A percentile compares a stretch with the other conserved stretches of the same genome.
phyloP scores from a whole-genome alignment of 2,113 vertebrate species.

The Rhagologus leucostigma region DNA sequence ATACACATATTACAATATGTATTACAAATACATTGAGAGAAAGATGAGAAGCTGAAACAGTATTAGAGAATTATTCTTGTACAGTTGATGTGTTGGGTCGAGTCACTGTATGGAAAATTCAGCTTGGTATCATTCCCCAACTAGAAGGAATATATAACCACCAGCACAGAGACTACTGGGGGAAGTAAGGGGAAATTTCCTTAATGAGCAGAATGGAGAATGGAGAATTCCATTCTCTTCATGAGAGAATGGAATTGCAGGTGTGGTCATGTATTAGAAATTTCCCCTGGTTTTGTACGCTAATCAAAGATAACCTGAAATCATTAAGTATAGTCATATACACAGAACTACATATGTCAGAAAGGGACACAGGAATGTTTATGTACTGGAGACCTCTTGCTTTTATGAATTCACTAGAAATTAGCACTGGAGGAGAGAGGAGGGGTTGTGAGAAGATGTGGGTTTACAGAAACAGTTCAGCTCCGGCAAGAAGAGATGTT shows the following conservation, averaged over 20 bases:
- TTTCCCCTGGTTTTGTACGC: background rate
- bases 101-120: background rate
- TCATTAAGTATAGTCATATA: background rate
- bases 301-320: background rate
- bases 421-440: background rate
- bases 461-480: background rate
- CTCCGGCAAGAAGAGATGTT: background rate
- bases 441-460: background rate
- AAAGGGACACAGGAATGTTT: background rate
- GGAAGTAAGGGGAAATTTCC: background rate
- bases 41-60: background rate
- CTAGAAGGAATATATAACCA: background rate
- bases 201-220: background rate
- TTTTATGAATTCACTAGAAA: background rate
- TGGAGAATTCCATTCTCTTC: too few relatives aligned
- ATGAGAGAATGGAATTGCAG: background rate
- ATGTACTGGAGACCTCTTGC: background rate
- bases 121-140: background rate
- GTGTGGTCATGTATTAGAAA: background rate
- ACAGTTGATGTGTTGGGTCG: background rate
- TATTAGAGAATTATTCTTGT: background rate
- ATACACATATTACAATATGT: background rate
- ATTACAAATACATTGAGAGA: background rate
- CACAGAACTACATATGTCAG: background rate
- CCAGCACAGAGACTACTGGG: accelerated